A percentile compares a stretch with the other conserved stretches of the same genome.
These are phyloP conservation scores for Gryon sp. DNA, from an alignment of 1,140 invertebrate species.

Conservation along the genomic window DNA sequence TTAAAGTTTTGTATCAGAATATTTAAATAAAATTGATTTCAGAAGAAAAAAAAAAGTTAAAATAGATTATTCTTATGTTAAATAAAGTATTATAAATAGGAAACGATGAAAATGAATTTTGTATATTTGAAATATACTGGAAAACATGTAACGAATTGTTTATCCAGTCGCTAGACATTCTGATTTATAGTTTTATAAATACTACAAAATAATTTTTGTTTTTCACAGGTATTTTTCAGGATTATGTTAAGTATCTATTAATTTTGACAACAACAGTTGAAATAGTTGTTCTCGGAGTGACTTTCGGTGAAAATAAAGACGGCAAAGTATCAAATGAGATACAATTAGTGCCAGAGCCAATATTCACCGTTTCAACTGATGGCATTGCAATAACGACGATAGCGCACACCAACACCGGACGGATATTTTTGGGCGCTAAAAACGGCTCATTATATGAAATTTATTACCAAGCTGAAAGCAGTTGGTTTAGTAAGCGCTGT, in stretches of 20 bases:
- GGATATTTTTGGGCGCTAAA: slow-evolving; percentile 96
- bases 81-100: too few species aligned
- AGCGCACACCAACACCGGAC: slow-evolving; percentile 88
- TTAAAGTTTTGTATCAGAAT: too few species aligned
- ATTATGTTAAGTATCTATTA: slow-evolving; percentile 94
- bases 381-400: slow-evolving; percentile 92
- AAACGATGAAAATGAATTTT: too few species aligned
- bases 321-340: slow-evolving; percentile 86
- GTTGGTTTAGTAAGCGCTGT: slow-evolving; percentile 97
- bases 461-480: slow-evolving; percentile 91
- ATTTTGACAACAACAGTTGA: slow-evolving; percentile 95
- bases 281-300: slow-evolving; percentile 93
- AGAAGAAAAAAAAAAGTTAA: too few species aligned
- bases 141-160: too few species aligned
- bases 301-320: slow-evolving; percentile 80
- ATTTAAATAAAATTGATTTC: too few species aligned
- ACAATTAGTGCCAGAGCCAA: slow-evolving; percentile 94
- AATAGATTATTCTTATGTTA: too few species aligned
- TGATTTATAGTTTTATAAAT: too few species aligned
- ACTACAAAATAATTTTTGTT: neutral
- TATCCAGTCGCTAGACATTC: too few species aligned
- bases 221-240: slow-evolving; percentile 88
- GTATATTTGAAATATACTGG: too few species aligned
- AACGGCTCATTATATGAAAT: slow-evolving; percentile 98
- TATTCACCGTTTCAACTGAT: slow-evolving; percentile 96